A percentile compares a stretch with the other conserved stretches of the same genome.
Conservation (phyloP, 1,140 invertebrate species). For the Drosophila malerkotliana region DNA sequence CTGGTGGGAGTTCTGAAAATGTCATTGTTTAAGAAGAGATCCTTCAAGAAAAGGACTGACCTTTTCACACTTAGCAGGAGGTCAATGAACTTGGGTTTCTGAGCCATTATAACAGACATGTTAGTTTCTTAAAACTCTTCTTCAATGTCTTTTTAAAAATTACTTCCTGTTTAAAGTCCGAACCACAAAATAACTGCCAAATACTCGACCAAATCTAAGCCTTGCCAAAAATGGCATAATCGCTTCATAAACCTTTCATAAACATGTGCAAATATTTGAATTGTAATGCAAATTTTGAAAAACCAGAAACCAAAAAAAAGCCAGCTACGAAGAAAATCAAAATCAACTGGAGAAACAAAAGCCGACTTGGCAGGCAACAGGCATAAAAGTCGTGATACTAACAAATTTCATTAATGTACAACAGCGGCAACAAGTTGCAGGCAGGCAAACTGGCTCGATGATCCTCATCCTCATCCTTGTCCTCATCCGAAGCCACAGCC, state of each 20-base stretch:
- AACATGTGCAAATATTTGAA: constrained; percentile 61
- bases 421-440: constrained; percentile 80
- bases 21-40: constrained; percentile 19
- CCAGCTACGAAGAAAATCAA: constrained; percentile 32
- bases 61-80: neutral
- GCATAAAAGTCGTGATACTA: constrained; percentile 81
- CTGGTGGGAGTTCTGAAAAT: constrained; percentile 31
- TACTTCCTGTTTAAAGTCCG: neutral
- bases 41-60: constrained; percentile 8
- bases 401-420: constrained; percentile 83
- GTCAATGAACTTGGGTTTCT: constrained; percentile 16
- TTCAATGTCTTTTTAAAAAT: neutral
- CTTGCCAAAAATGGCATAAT: constrained; percentile 32
- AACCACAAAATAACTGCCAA: neutral
- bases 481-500: constrained; percentile 2
- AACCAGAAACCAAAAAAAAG: constrained; percentile 1
- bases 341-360: constrained; percentile 67
- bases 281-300: constrained; percentile 56
- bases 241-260: constrained; percentile 39
- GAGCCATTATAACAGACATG: no score
- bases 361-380: constrained; percentile 66
- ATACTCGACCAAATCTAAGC: constrained; percentile 12
- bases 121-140: no score
- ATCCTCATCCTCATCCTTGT: constrained; percentile 13
- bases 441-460: constrained; percentile 49